Evolutionary conservation across 2,888 invertebrate genomes (phyloP), one percentile per base, ranked within the genome.

Genomic region (Nemotelus pantherinus): DNA sequence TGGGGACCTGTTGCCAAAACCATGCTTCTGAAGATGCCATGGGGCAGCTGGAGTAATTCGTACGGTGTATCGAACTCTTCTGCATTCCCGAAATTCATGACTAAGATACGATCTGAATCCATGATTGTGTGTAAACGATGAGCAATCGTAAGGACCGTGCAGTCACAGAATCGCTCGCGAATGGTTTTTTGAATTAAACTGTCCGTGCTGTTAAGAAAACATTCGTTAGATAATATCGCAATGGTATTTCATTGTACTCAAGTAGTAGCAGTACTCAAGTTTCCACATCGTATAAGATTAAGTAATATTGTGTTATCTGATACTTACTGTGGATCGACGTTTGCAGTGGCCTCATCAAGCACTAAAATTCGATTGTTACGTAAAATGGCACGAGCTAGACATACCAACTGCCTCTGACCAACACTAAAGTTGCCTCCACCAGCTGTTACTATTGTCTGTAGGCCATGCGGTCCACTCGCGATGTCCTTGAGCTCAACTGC

Each of bases 101-200:
- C 95, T 84, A 95, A 88, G 47, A 95, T 92, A 79, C 92, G 90
- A 86, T 95, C 94, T 0, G 94, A 94, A 87, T 96, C 95, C 92
- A 96, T 95, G 82, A 96, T 93, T 6, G 95, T 96, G 85, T 95
- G 92, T 25, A 96, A 89, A 64, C 96, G 90, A 87, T 96, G 95
- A 9, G 95, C 95, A 64, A 96, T 94, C 0, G 95, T 95, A 65
- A 96, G 86, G 7, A 96, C 95, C 0, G 95, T 95, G 86, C 95
- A 95, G 47, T 91, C 87, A 1, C 88, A 88, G 84, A 95, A 95
- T 81, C 92, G 92, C 63, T 88, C 89, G 78, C 94, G 88, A 68
- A 95, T 94, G 0, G 94, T 94, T 83, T 88, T 89, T 86, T 95
- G 95, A 83, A 95, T 95, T 78, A 95, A 88, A 77, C 89, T 89